These are phyloP conservation scores for Talpa occidentalis DNA, from an alignment of 2,113 vertebrate genomes.

Conservation along the genomic window DNA sequence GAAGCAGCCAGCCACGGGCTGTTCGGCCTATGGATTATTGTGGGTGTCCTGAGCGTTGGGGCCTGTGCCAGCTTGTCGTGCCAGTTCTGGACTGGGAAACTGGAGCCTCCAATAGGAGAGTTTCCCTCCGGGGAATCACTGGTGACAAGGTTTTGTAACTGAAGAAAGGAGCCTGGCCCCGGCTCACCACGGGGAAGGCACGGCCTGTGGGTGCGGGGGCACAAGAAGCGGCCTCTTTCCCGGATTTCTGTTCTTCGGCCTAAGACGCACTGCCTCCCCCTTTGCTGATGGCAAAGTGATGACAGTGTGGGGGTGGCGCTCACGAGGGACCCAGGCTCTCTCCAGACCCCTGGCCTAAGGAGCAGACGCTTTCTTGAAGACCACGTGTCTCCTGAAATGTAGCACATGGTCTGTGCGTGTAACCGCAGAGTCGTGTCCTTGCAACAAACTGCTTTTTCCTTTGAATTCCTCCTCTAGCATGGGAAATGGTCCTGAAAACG, in stretches of 20 bases:
- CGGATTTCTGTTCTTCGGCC: neutral
- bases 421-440: neutral
- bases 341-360: no score
- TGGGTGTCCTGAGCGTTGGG: neutral
- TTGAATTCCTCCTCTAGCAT: neutral
- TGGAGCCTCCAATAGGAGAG: neutral
- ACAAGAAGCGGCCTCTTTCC: neutral
- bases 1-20: neutral
- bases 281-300: neutral
- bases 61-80: neutral
- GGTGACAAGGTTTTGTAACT: neutral
- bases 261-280: neutral
- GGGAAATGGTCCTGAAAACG: neutral
- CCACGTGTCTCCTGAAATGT: no score
- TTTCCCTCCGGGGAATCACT: neutral
- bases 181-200: neutral
- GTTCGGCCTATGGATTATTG: neutral
- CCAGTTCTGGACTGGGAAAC: neutral
- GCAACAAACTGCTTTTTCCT: neutral
- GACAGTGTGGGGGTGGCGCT: accelerated
- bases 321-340: accelerated
- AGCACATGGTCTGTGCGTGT: no score
- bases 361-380: neutral
- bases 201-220: neutral
- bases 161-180: accelerated